Percentiles rank a stretch among this genome's conserved stretches.
Evolutionary conservation across 2,113 vertebrate species (phyloP).

Genomic region (Etheostoma cragini): DNA sequence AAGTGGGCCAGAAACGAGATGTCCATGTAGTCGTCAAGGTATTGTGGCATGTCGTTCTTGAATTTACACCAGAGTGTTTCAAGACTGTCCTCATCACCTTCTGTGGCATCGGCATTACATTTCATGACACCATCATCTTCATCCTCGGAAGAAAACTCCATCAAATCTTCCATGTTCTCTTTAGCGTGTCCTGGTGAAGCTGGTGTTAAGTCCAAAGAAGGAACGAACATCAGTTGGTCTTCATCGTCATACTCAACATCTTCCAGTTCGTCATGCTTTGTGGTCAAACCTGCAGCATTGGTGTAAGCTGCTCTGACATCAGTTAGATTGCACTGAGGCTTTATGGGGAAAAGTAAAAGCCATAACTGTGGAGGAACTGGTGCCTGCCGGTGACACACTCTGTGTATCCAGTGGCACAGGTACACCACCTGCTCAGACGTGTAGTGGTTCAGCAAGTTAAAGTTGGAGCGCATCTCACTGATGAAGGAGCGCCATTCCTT

Average conservation of each 20-base stretch:
- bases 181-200: background rate
- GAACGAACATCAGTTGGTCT: background rate
- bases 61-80: slow-evolving; percentile 79
- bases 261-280: background rate
- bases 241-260: slow-evolving; percentile 21
- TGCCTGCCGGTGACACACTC: slow-evolving; percentile 37
- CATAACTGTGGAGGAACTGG: slow-evolving; percentile 72
- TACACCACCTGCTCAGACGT: slow-evolving; percentile 84
- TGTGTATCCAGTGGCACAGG: slow-evolving; percentile 78
- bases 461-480: slow-evolving; percentile 72
- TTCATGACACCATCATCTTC: slow-evolving; percentile 32
- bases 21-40: slow-evolving; percentile 74
- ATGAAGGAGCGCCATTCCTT: slow-evolving; percentile 79
- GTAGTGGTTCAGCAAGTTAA: slow-evolving; percentile 80
- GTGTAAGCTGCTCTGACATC: slow-evolving; percentile 73
- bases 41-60: slow-evolving; percentile 64
- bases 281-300: slow-evolving; percentile 2
- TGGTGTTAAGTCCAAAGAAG: background rate
- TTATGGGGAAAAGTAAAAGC: slow-evolving; percentile 79
- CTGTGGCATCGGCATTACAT: background rate
- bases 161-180: slow-evolving; percentile 42
- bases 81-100: slow-evolving; percentile 31
- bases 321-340: slow-evolving; percentile 64
- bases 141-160: slow-evolving; percentile 59
- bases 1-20: slow-evolving; percentile 69